phyloP scores from a whole-genome alignment of 2,113 vertebrate species.

The Mustela lutreola region DNA sequence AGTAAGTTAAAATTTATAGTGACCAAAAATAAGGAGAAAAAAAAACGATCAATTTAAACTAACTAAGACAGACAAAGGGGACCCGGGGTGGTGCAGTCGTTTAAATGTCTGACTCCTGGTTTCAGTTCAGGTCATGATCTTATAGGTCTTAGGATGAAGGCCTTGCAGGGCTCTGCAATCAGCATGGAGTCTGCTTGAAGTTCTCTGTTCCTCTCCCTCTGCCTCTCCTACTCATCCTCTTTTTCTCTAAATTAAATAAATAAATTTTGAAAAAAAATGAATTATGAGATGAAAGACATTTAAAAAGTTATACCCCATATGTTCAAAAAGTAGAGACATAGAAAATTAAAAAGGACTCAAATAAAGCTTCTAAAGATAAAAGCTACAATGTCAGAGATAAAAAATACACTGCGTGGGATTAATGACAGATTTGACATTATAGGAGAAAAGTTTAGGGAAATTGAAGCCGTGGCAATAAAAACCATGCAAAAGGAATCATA shows the following conservation, averaged over 20 bases:
- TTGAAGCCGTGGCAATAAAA: background rate
- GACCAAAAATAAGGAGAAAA: background rate
- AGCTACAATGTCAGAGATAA: background rate
- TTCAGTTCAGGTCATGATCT: background rate
- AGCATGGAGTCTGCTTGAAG: background rate
- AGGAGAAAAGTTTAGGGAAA: constrained; percentile 6
- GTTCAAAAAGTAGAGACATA: background rate
- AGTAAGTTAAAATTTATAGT: constrained; percentile 2
- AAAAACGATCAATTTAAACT: background rate
- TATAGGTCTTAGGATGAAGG: background rate
- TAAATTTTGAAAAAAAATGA: background rate
- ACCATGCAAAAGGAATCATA: background rate
- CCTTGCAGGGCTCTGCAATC: background rate
- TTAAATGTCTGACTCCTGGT: background rate
- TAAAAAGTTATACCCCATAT: background rate
- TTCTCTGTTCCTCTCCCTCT: background rate
- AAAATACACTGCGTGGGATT: background rate
- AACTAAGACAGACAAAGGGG: background rate
- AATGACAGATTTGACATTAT: background rate
- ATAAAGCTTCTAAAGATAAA: background rate
- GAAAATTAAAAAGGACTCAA: background rate
- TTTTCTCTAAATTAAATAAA: background rate
- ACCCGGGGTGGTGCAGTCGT: background rate
- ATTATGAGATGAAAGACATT: background rate
- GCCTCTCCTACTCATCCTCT: background rate